Evolutionary conservation across 2,888 invertebrate genomes (phyloP).

Genomic region (Epirrhoe tristata): DNA sequence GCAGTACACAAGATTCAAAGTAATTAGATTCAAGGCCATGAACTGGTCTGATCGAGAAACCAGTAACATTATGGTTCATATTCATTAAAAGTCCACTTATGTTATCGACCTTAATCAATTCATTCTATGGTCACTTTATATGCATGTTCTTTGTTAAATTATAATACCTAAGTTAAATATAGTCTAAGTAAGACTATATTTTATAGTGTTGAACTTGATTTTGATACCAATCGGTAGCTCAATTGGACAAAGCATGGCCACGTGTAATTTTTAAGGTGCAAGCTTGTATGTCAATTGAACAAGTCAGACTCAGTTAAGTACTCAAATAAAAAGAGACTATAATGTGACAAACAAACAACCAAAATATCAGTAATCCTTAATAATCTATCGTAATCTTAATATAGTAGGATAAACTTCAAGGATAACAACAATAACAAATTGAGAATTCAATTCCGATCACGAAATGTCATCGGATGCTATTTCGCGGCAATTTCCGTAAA

Average conservation of each 20-base stretch:
- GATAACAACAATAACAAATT: slow-evolving; percentile 5
- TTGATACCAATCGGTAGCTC: too few relatives aligned
- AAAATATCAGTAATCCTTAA: not conserved
- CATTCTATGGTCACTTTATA: not conserved
- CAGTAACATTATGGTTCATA: slow-evolving; percentile 1
- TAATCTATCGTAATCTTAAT: not conserved
- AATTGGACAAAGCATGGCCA: too few relatives aligned
- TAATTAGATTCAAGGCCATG: not conserved
- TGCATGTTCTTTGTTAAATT: not conserved
- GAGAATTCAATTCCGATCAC: slow-evolving; percentile 21
- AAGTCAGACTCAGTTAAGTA: too few relatives aligned
- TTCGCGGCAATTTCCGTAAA: slow-evolving; percentile 27
- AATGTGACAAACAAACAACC: not conserved
- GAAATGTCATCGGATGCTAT: slow-evolving; percentile 28
- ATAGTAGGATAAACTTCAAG: not conserved
- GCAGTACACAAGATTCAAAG: not conserved
- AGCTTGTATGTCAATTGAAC: too few relatives aligned
- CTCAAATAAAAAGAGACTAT: too few relatives aligned
- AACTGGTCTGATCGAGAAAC: not conserved
- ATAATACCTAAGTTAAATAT: not conserved
- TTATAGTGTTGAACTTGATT: too few relatives aligned
- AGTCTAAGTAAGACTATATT: too few relatives aligned
- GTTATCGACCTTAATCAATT: not conserved
- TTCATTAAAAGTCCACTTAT: not conserved
- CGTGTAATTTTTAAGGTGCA: too few relatives aligned